Evolutionary conservation across 2,888 invertebrate species (phyloP).

Genomic region (Ectropis crepuscularia): DNA sequence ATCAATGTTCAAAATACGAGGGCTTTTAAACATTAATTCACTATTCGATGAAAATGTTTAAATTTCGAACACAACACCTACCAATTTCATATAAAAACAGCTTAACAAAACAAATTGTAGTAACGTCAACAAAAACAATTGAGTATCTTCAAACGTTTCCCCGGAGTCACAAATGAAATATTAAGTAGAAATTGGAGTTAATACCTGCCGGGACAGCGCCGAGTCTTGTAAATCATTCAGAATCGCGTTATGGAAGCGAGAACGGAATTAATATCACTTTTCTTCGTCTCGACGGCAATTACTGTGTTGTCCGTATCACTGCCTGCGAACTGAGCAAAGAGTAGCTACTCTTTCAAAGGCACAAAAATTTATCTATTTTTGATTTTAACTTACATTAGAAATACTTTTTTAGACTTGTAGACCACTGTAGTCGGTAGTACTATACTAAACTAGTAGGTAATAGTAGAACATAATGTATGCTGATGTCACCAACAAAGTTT

Average conservation of each 20-base stretch:
- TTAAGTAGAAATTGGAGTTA: conserved; percentile 60
- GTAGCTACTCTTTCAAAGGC: conserved; percentile 41
- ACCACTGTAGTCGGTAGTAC: too few species aligned
- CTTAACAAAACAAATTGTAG: conserved; percentile 26
- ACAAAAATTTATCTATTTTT: too few species aligned
- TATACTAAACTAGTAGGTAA: too few species aligned
- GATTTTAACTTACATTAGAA: too few species aligned
- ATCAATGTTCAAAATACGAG: too few species aligned
- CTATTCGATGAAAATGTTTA: too few species aligned
- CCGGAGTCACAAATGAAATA: conserved; percentile 60
- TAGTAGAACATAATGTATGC: too few species aligned
- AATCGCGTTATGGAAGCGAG: conserved; percentile 53
- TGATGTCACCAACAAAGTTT: too few species aligned
- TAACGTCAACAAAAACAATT: conserved; percentile 44
- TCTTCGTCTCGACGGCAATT: conserved; percentile 76
- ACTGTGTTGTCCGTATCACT: conserved; percentile 77
- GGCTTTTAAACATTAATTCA: too few species aligned
- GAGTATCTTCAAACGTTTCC: conserved; percentile 52
- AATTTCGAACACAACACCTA: background rate
- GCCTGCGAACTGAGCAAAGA: conserved; percentile 62
- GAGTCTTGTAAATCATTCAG: conserved; percentile 70
- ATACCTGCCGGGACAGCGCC: conserved; percentile 56
- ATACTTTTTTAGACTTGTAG: too few species aligned
- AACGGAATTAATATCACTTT: conserved; percentile 79
- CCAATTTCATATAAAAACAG: conserved; percentile 4